Percentiles rank a stretch among this genome's conserved stretches.
Conservation (phyloP, 2,888 invertebrate species). For the Cotesia congregata region DNA sequence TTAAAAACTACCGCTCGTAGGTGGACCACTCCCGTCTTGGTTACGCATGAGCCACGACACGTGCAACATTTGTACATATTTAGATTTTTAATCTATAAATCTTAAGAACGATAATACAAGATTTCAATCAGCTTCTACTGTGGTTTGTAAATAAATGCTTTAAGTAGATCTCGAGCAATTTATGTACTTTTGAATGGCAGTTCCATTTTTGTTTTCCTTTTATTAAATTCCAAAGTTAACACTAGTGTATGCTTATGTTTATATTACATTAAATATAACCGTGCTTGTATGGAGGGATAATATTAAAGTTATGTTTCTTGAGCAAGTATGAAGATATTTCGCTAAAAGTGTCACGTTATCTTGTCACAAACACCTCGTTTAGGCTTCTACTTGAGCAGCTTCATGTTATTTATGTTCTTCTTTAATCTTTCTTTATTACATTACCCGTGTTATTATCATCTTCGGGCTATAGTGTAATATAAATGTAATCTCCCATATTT, state of each 20-base stretch:
- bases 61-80: constrained; percentile 35
- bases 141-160: not conserved
- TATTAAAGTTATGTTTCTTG: not conserved
- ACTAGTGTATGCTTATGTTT: too few relatives aligned
- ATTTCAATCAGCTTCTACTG: constrained; percentile 8
- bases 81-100: constrained; percentile 43
- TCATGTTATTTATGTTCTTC: constrained; percentile 34
- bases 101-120: constrained; percentile 28
- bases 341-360: constrained; percentile 35
- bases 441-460: constrained; percentile 6
- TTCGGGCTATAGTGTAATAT: constrained; percentile 27
- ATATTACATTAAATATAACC: too few relatives aligned
- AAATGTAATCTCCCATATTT: constrained; percentile 33
- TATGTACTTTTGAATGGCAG: constrained; percentile 22
- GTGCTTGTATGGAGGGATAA: not conserved
- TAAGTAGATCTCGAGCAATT: not conserved
- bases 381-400: constrained; percentile 19
- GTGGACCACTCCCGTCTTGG: constrained; percentile 56
- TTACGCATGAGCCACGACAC: constrained; percentile 51
- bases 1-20: constrained; percentile 49
- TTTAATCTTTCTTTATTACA: constrained; percentile 26
- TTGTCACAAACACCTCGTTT: constrained; percentile 29
- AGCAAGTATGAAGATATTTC: constrained; percentile 12
- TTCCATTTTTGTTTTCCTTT: constrained; percentile 15
- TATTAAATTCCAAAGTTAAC: not conserved